Conservation (phyloP, 2,797 vertebrate species). For the Myiothlypis chrysogaster region DNA sequence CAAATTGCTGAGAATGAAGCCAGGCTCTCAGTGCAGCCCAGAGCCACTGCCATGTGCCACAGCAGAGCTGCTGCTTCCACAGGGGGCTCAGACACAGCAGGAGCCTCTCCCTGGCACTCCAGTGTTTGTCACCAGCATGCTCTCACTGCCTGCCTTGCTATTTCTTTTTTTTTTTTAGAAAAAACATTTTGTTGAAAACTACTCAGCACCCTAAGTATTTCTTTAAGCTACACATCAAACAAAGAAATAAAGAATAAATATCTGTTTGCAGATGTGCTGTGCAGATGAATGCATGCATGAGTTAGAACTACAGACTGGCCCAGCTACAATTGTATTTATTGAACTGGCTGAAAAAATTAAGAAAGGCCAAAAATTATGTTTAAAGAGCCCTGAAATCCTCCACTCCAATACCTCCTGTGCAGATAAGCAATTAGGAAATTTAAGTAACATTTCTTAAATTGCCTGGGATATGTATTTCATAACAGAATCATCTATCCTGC, state of each 20-base stretch:
- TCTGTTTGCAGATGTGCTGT: neutral
- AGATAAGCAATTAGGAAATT: neutral
- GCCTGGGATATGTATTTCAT: neutral
- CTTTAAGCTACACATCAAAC: neutral
- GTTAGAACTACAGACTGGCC: neutral
- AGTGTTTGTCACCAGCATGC: neutral
- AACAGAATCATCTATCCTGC: neutral
- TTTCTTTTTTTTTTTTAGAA: neutral
- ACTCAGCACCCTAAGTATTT: neutral
- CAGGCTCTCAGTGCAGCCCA: neutral
- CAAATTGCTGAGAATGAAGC: neutral
- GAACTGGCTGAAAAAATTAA: neutral
- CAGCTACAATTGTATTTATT: neutral
- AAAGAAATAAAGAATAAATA: neutral
- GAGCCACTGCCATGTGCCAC: neutral
- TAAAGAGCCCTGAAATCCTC: neutral
- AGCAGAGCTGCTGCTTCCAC: neutral
- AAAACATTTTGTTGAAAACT: neutral
- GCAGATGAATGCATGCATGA: neutral
- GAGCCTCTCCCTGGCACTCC: fast-evolving
- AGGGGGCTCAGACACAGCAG: neutral
- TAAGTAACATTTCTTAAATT: neutral
- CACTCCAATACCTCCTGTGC: neutral
- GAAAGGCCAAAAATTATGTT: neutral
- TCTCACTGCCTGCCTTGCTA: neutral